phyloP scores from a whole-genome alignment of 2,888 invertebrate species.

The Netelia fuscicornis region DNA sequence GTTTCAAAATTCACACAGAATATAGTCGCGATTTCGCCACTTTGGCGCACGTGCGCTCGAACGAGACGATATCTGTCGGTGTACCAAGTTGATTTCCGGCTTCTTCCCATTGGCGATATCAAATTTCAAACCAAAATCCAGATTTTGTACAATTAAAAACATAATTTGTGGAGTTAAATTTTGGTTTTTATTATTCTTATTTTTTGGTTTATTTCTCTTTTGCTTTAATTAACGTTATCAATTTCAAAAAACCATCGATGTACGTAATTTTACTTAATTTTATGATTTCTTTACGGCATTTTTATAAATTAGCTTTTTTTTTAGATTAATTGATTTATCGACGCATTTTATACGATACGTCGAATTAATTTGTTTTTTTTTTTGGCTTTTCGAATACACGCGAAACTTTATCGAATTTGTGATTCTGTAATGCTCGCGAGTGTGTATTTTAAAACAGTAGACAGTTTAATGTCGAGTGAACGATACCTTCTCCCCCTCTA shows the following conservation, averaged over 20 bases:
- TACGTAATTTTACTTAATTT: too few species aligned
- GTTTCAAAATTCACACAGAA: conserved; percentile 6
- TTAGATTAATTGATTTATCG: background rate
- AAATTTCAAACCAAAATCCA: background rate
- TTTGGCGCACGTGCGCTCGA: background rate
- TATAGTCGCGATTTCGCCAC: conserved; percentile 9
- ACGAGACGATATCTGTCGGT: conserved; percentile 22
- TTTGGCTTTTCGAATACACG: background rate
- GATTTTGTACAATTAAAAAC: background rate
- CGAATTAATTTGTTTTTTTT: background rate
- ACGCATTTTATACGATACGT: background rate
- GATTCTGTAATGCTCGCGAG: background rate
- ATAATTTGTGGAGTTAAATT: too few species aligned
- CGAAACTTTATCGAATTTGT: background rate
- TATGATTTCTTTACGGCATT: too few species aligned
- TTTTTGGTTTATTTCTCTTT: too few species aligned
- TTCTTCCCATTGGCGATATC: background rate
- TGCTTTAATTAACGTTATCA: too few species aligned
- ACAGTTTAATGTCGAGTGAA: conserved; percentile 39
- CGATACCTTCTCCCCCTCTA: background rate
- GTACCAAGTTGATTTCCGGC: background rate
- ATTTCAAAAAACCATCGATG: too few species aligned
- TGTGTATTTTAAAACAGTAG: conserved; percentile 6
- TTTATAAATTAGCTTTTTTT: too few species aligned
- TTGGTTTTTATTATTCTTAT: too few species aligned